Conservation (phyloP, 1,140 invertebrate genomes). For the Stratiolaelaps scimitus region DNA sequence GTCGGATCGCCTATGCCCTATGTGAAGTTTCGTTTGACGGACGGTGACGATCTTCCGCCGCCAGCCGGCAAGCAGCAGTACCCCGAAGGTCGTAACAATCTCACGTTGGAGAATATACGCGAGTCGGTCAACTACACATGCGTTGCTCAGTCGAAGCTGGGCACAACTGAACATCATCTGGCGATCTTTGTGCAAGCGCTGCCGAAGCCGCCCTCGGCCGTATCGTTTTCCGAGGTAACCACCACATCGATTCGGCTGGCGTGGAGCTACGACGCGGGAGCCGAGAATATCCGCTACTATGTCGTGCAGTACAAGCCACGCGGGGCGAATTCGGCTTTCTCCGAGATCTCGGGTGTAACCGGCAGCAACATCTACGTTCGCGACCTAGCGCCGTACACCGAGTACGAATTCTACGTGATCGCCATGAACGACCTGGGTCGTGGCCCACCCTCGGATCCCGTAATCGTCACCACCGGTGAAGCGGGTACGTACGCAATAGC, state of each 20-base stretch:
- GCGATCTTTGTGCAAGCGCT: slow-evolving; percentile 86
- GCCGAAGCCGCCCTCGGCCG: slow-evolving; percentile 70
- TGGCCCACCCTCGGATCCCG: slow-evolving; percentile 66
- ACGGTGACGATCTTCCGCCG: slow-evolving; percentile 23
- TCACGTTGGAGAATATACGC: slow-evolving; percentile 68
- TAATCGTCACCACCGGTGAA: slow-evolving; percentile 78
- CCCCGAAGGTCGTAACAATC: slow-evolving; percentile 53
- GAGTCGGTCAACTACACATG: slow-evolving; percentile 94
- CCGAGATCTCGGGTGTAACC: slow-evolving; percentile 76
- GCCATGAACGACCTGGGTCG: slow-evolving; percentile 85
- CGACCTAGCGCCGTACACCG: slow-evolving; percentile 77
- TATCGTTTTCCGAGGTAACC: slow-evolving; percentile 77
- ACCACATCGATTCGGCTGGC: slow-evolving; percentile 75
- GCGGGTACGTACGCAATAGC: slow-evolving; percentile 58
- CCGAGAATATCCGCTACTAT: slow-evolving; percentile 72
- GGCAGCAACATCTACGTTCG: slow-evolving; percentile 80
- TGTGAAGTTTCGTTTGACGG: slow-evolving; percentile 55
- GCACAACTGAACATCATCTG: slow-evolving; percentile 70
- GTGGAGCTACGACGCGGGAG: slow-evolving; percentile 68
- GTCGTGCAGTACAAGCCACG: slow-evolving; percentile 90
- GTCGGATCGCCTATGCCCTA: slow-evolving; percentile 92
- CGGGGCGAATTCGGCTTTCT: slow-evolving; percentile 45
- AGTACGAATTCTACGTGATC: slow-evolving; percentile 90
- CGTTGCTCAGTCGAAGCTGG: slow-evolving; percentile 80
- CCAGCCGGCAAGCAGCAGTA: neutral